Conservation (phyloP, 1,140 invertebrate genomes). For the Akabosia matsudoensis region DNA sequence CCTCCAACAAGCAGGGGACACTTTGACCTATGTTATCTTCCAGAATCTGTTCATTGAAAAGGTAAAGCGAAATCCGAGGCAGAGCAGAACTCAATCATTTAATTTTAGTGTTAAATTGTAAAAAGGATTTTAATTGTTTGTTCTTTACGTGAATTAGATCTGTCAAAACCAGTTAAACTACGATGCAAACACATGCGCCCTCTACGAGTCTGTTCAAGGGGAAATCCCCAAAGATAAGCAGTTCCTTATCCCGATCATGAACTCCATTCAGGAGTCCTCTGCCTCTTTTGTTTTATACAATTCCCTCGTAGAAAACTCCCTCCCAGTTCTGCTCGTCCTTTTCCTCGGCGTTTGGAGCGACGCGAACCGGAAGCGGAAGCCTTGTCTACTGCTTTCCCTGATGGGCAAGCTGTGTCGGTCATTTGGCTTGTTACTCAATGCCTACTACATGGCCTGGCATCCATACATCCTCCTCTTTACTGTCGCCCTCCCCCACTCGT, state of each 20-base stretch:
- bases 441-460: conserved; percentile 41
- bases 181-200: conserved; percentile 26
- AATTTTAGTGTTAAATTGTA: not conserved
- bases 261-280: conserved; percentile 55
- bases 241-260: conserved; percentile 33
- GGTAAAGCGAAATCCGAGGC: no score
- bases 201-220: conserved; percentile 19
- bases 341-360: conserved; percentile 64
- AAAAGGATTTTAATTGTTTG: not conserved
- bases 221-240: conserved; percentile 25
- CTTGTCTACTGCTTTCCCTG: conserved; percentile 58
- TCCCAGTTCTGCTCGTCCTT: conserved; percentile 58
- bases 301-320: conserved; percentile 61
- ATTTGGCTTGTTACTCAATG: conserved; percentile 54
- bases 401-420: conserved; percentile 54
- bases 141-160: conserved; percentile 20
- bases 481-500: conserved; percentile 37
- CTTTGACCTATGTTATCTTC: conserved; percentile 45
- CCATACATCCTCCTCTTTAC: conserved; percentile 38
- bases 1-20: conserved; percentile 46
- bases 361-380: conserved; percentile 58
- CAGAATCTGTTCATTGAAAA: conserved; percentile 47
- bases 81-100: not conserved
- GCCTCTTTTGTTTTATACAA: conserved; percentile 60
- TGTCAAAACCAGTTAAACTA: conserved; percentile 36